Evolutionary conservation across 2,113 vertebrate genomes (phyloP), one percentile per base, ranked within the genome.

Genomic region (Meriones unguiculatus): DNA sequence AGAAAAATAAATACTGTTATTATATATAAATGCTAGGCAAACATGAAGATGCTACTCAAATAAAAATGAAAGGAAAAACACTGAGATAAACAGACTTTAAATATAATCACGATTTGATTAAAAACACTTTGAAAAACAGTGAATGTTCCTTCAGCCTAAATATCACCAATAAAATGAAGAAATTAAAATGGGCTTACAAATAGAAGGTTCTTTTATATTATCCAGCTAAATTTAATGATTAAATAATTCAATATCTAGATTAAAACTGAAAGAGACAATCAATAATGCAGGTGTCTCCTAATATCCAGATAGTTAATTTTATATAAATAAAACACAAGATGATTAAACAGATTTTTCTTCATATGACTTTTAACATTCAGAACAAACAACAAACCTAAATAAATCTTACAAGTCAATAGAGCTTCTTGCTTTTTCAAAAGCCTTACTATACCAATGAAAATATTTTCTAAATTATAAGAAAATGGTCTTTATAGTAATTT

Each of bases 251-350:
- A 7, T 41, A 72, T 87, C n/a, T 70, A 90, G 8, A 67, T 35
- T 85, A 77, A 93, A 95, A 93, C 20, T 86, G 7, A 93, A 94
- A 97, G 70, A 94, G 12, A 22, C 41, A 87, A 73, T 90, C n/a
- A 87, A 72, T 77, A 90, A 92, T 76, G 15, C 35, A 82, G 38
- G 81, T 84, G 17, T 77, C 6, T 94, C 20, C 62, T 85, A 91
- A n/a, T 65, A 93, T 54, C 10, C 30, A 86, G 18, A 82, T 67
- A 89, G 14, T 65, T 73, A 70, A 1, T 32, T 89, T 46, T 41
- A 64, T 30, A 54, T 18, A 88, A 24, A 59, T 35, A 95, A 73
- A 96, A 54, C 32, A 72, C 13, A 32, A 84, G 25, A 70, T 73
- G 18, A 65, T 73, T 82, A 87, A 91, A 70, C 93, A 87, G 73